Base-by-base conservation (phyloP, 1,140 invertebrate genomes). In the Philopotamus ludificatus region DNA sequence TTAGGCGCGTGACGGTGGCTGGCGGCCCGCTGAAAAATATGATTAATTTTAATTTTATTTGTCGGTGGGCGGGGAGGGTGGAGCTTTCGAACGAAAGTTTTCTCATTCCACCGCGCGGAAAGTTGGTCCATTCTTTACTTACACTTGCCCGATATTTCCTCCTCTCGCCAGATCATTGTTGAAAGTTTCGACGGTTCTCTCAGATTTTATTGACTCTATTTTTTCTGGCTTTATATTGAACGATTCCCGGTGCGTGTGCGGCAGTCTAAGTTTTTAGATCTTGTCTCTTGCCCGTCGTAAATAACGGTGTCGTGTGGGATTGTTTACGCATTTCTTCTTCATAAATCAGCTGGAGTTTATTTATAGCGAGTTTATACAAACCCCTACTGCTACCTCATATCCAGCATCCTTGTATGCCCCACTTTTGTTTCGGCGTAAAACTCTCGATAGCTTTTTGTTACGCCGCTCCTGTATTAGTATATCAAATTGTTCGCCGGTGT, bases 281-380 rank as follows among this genome's bases (percentile, higher is more conserved):
- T 47, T 47, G 44, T 47, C 44, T 47, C 18, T 47, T 15, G 8
- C 44, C 15, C 4, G 44, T 16, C 44, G 44, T 47, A 47, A 47
- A 47, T 47, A 47, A 47, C 44, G 18, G 44, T 47, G 44, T 47
- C 44, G 44, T 47, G 18, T 47, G 44, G 44, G 44, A 47, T 47
- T 47, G 44, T 47, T 47, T 47, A 47, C 44, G 44, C 44, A 47
- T 47, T 47, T 47, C 44, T 47, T 47, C 18, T 47, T 47, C 44
- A 47, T 47, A 47, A 47, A 47, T 47, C 44, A 47, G 44, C 8
- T 7, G 4, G 44, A 47, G 44, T 47, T 47, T 47, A 47, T 47
- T 47, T 47, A 47, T 47, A 47, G 44, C 7, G 15, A 47, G 44
- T 47, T 47, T 47, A 47, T 47, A 47, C 44, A 15, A 9, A 8